These are phyloP conservation scores for Tridacna crocea DNA, from an alignment of 2,888 invertebrate species.

Conservation along the genomic window DNA sequence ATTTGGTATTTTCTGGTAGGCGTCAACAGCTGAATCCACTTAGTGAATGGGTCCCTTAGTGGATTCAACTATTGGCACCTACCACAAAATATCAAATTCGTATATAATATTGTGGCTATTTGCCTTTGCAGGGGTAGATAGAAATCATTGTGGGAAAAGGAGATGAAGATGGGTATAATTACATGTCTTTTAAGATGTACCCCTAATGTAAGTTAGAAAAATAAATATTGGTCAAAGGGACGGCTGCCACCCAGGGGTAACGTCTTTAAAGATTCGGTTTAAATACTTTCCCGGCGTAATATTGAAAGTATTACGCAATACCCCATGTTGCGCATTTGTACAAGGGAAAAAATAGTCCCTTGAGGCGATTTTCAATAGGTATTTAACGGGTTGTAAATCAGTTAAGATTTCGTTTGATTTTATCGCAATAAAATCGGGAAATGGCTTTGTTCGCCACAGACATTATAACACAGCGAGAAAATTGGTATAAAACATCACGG, in stretches of 20 bases:
- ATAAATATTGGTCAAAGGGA: neutral
- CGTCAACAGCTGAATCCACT: too few relatives aligned
- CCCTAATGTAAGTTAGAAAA: neutral
- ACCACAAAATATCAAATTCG: too few relatives aligned
- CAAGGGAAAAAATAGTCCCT: slow-evolving; percentile 12
- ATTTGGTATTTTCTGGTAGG: too few relatives aligned
- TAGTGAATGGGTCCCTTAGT: too few relatives aligned
- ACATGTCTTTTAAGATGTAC: neutral
- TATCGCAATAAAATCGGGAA: slow-evolving; percentile 21
- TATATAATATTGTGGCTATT: too few relatives aligned
- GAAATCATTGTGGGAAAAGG: neutral
- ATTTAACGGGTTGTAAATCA: slow-evolving; percentile 24
- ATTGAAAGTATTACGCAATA: slow-evolving; percentile 16
- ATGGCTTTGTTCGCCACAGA: slow-evolving; percentile 10
- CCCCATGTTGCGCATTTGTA: slow-evolving; percentile 4
- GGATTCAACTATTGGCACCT: too few relatives aligned
- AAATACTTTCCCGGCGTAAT: slow-evolving; percentile 12
- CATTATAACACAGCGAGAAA: slow-evolving; percentile 16
- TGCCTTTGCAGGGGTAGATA: too few relatives aligned
- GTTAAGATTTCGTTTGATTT: slow-evolving; percentile 30
- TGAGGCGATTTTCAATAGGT: slow-evolving; percentile 9
- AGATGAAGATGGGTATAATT: neutral
- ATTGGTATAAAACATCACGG: slow-evolving; percentile 13
- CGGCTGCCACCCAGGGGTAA: neutral
- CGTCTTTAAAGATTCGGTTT: slow-evolving; percentile 9